A percentile compares a stretch with the other conserved stretches of the same genome.
phyloP scores from a whole-genome alignment of 2,113 vertebrate species.

The Agelaius phoeniceus region DNA sequence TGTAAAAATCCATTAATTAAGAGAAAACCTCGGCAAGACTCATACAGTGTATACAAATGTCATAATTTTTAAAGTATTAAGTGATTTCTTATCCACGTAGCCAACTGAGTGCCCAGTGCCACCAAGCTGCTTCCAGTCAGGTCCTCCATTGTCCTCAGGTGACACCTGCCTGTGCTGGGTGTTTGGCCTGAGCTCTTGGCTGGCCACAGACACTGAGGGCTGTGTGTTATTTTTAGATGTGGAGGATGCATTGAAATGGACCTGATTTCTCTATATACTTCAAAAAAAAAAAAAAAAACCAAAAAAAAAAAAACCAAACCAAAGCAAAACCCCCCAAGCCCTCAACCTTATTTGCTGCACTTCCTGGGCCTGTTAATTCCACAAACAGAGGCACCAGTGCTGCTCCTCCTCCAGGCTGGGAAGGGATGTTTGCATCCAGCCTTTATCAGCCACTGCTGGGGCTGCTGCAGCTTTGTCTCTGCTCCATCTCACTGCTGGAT shows the following conservation, averaged over 20 bases:
- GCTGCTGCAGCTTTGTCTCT: background rate
- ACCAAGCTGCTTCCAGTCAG: background rate
- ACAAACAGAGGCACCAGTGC: background rate
- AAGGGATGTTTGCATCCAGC: background rate
- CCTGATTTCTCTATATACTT: background rate
- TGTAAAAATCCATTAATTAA: background rate
- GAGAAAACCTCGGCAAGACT: background rate
- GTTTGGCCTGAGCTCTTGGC: background rate
- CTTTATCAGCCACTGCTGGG: background rate
- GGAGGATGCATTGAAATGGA: background rate
- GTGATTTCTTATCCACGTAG: background rate
- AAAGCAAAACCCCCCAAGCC: background rate
- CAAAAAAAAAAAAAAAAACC: too few relatives aligned
- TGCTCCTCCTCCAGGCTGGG: background rate
- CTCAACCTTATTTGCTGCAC: background rate
- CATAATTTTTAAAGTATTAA: background rate
- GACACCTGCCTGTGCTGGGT: background rate
- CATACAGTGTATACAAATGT: background rate
- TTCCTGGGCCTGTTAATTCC: background rate
- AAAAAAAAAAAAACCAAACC: too few relatives aligned
- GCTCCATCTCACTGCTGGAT: background rate
- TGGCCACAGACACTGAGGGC: background rate
- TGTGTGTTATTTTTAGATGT: background rate
- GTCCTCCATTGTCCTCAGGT: accelerated
- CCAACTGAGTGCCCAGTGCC: background rate